Conservation (phyloP, 2,888 invertebrate genomes). For the Xanthia icteritia region DNA sequence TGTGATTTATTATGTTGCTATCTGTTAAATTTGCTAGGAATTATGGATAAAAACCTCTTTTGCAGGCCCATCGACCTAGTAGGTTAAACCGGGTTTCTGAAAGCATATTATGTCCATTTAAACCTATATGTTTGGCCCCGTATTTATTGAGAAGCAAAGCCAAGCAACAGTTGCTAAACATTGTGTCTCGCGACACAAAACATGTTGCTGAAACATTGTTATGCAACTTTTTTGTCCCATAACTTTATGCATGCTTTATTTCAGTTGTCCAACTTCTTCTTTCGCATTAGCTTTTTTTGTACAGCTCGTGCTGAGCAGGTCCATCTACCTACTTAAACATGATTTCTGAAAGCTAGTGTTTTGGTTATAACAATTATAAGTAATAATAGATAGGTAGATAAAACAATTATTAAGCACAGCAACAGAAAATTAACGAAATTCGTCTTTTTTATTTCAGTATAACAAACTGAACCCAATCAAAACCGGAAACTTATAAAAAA, state of each 20-base stretch:
- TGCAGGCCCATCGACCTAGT: not conserved
- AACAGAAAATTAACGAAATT: not conserved
- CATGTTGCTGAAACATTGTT: not conserved
- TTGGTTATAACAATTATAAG: too few species aligned
- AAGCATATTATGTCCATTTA: too few species aligned
- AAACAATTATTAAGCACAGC: not conserved
- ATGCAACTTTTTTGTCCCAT: not conserved
- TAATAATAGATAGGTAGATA: not conserved
- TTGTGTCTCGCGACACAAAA: not conserved
- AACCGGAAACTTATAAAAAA: not conserved
- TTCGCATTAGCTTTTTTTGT: not conserved
- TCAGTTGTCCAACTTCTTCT: not conserved
- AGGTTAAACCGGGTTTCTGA: not conserved
- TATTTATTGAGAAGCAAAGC: not conserved
- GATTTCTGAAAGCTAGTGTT: too few species aligned
- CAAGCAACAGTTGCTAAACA: not conserved
- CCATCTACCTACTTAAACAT: too few species aligned
- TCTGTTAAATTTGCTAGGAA: not conserved
- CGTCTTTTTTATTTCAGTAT: not conserved
- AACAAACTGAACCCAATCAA: not conserved
- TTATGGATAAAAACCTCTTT: not conserved
- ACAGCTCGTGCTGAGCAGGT: not conserved
- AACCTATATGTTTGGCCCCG: not conserved
- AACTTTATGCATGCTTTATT: not conserved
- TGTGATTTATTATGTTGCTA: not conserved